These are phyloP conservation scores for Bombus confusus DNA, from an alignment of 1,140 invertebrate genomes.

Conservation along the genomic window DNA sequence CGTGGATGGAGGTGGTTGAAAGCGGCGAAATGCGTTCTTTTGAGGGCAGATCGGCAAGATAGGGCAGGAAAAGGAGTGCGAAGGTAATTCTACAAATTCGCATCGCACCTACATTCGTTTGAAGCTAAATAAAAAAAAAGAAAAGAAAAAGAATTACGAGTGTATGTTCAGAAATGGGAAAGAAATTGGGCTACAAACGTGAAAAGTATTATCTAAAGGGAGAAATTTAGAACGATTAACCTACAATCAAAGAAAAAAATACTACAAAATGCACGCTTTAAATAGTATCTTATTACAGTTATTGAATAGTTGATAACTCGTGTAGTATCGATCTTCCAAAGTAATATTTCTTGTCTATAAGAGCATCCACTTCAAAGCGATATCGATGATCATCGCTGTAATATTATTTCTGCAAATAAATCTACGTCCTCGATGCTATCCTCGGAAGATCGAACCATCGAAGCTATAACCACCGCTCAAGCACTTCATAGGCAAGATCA, in stretches of 20 bases:
- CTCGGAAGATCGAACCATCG: not conserved
- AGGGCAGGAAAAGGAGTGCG: slow-evolving; percentile 13
- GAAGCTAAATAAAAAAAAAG: not conserved
- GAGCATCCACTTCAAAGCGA: not conserved
- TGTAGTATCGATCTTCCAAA: not conserved
- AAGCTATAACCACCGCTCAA: not conserved
- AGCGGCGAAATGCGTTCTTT: slow-evolving; percentile 61
- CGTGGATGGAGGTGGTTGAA: slow-evolving; percentile 11
- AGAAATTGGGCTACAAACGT: not conserved
- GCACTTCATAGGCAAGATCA: not conserved
- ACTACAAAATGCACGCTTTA: not conserved
- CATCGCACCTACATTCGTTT: not conserved
- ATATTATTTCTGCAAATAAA: not conserved
- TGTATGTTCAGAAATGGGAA: not conserved
- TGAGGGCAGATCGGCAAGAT: slow-evolving; percentile 49
- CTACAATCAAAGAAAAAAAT: not conserved
- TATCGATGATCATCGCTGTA: not conserved
- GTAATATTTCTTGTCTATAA: too few relatives aligned
- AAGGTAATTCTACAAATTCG: slow-evolving; percentile 43
- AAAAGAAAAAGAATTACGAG: not conserved
- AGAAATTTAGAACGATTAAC: not conserved
- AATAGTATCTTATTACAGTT: not conserved
- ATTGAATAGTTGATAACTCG: not conserved
- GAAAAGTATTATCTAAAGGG: not conserved
- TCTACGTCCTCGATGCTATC: not conserved